phyloP scores from a whole-genome alignment of 2,113 vertebrate species.

The Brachyhypopomus occidentalis region DNA sequence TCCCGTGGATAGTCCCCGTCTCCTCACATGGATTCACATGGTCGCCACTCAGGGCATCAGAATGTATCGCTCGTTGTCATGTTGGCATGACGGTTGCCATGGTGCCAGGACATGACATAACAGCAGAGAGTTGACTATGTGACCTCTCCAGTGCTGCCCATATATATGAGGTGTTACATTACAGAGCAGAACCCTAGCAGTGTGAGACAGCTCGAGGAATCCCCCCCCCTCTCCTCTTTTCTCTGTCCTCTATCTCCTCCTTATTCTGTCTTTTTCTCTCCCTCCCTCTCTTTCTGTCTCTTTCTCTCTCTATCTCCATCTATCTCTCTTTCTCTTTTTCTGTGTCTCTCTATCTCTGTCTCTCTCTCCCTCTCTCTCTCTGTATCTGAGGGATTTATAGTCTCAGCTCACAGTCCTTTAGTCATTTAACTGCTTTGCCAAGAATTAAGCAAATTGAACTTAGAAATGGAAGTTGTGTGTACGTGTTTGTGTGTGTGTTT shows the following conservation, averaged over 20 bases:
- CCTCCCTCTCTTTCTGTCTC: too few species aligned
- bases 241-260: too few species aligned
- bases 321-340: neutral
- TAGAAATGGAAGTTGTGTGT: too few species aligned
- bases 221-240: too few species aligned
- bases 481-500: too few species aligned
- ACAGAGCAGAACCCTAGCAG: slow-evolving; percentile 5
- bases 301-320: too few species aligned
- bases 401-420: neutral
- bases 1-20: neutral
- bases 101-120: slow-evolving; percentile 3
- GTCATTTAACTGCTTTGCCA: neutral
- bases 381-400: neutral
- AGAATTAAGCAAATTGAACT: neutral
- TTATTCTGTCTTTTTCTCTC: neutral
- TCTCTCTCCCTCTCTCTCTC: too few species aligned
- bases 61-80: too few species aligned
- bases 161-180: neutral
- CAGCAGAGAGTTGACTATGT: neutral
- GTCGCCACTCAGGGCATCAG: neutral
- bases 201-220: neutral
- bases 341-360: too few species aligned
- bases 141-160: too few species aligned
- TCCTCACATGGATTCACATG: neutral
- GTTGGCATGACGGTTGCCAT: neutral